These are phyloP conservation scores for Melipona beecheii DNA, from an alignment of 2,888 invertebrate species.

Conservation along the genomic window DNA sequence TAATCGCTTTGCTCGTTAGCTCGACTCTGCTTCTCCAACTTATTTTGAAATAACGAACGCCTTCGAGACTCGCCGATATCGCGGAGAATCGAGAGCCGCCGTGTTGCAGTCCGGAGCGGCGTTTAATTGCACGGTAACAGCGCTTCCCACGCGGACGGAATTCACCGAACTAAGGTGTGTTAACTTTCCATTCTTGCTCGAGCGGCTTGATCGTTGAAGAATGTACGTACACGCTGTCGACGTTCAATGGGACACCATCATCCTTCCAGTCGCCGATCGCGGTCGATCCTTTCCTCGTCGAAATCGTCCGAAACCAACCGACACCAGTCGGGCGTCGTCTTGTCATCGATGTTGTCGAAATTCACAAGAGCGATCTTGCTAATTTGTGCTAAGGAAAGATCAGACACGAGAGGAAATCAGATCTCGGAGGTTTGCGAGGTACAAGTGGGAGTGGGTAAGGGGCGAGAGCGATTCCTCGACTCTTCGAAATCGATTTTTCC, in stretches of 20 bases:
- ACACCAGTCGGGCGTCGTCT: not conserved
- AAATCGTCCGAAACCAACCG: not conserved
- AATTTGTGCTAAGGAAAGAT: not conserved
- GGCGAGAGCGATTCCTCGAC: not conserved
- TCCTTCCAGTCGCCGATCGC: not conserved
- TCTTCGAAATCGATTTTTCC: slow-evolving; percentile 2
- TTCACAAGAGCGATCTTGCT: not conserved
- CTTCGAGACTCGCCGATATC: not conserved
- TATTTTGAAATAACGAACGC: slow-evolving; percentile 41
- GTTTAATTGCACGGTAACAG: slow-evolving; percentile 50
- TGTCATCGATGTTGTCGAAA: not conserved
- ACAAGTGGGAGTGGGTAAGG: not conserved
- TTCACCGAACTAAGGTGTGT: slow-evolving; percentile 44
- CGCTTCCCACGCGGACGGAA: slow-evolving; percentile 41
- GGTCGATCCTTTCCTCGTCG: not conserved
- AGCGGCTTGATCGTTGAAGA: slow-evolving; percentile 39
- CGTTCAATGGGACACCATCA: slow-evolving; percentile 9
- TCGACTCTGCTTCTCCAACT: not conserved
- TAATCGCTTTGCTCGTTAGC: slow-evolving; percentile 39
- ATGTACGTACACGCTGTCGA: slow-evolving; percentile 13
- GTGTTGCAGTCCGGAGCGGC: slow-evolving; percentile 17
- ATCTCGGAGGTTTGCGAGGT: not conserved
- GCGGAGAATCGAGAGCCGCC: not conserved
- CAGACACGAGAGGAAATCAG: not conserved
- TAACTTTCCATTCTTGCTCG: slow-evolving; percentile 21